phyloP scores from a whole-genome alignment of 2,113 vertebrate genomes.

The Tenebrosternarchus preto region DNA sequence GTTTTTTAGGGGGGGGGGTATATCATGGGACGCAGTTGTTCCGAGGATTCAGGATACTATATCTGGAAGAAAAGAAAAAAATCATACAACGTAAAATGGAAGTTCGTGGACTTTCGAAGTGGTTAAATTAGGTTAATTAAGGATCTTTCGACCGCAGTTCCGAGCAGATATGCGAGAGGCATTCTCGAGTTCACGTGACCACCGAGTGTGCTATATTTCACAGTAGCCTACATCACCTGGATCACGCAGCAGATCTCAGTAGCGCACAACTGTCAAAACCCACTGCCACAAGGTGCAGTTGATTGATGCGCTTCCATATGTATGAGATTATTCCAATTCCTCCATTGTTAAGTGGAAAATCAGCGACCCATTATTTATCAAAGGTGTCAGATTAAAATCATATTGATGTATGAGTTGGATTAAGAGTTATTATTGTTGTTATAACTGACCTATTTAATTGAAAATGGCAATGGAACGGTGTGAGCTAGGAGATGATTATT shows the following conservation, averaged over 20 bases:
- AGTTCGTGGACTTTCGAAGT: too few species aligned
- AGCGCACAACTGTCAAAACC: slow-evolving; percentile 1
- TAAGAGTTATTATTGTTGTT: slow-evolving; percentile 9
- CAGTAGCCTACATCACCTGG: too few species aligned
- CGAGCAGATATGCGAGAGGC: neutral
- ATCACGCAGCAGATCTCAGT: too few species aligned
- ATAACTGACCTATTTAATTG: slow-evolving; percentile 13
- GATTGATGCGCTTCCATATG: slow-evolving; percentile 6
- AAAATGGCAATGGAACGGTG: slow-evolving; percentile 4
- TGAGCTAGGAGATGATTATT: neutral
- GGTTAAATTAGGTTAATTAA: too few species aligned
- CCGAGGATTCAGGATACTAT: neutral
- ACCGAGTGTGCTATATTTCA: neutral
- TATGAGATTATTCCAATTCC: neutral
- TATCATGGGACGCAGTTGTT: slow-evolving; percentile 5
- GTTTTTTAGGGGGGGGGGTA: neutral
- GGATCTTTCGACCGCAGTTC: too few species aligned
- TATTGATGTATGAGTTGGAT: slow-evolving; percentile 2
- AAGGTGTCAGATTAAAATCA: slow-evolving; percentile 1
- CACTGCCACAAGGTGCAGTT: neutral
- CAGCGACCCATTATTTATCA: slow-evolving; percentile 13
- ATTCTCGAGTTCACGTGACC: slow-evolving; percentile 1
- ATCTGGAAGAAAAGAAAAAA: neutral
- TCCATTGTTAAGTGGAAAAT: slow-evolving; percentile 7
- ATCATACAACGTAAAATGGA: too few species aligned